Conservation (phyloP, 1,140 invertebrate genomes). For the Harlomillsia oculata region DNA sequence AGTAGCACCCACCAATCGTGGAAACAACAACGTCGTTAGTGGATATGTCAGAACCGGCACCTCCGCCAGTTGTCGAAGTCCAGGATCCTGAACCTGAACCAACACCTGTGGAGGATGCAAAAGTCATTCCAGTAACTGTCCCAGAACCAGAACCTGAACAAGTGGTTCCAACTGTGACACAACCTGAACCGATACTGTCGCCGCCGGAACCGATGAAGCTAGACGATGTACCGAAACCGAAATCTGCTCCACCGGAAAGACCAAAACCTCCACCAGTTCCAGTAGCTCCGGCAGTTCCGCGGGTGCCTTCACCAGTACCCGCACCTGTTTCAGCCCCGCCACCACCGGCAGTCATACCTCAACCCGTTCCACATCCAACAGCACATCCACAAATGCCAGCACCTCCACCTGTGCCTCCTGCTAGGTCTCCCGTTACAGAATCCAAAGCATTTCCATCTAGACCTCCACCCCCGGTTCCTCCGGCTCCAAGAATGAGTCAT, state of each 20-base stretch:
- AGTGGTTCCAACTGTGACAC: not conserved
- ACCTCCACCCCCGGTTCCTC: constrained; percentile 39
- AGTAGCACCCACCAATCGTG: not conserved
- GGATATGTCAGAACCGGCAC: constrained; percentile 1
- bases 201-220: not conserved
- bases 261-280: constrained; percentile 10
- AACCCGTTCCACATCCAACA: not conserved
- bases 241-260: constrained; percentile 10
- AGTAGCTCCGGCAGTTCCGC: not conserved
- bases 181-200: no score
- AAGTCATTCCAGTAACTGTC: not conserved
- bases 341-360: not conserved
- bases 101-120: not conserved
- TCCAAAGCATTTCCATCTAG: constrained; percentile 42
- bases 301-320: not conserved
- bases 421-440: constrained; percentile 40
- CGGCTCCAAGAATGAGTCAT: constrained; percentile 38
- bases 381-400: constrained; percentile 9
- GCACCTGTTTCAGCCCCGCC: not conserved
- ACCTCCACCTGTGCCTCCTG: constrained; percentile 14
- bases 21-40: not conserved
- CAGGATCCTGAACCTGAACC: constrained; percentile 1
- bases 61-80: not conserved
- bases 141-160: not conserved
- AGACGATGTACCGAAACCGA: no score